Evolutionary conservation across 2,113 vertebrate species (phyloP).

Genomic region (Epinephelus cyanopodus): DNA sequence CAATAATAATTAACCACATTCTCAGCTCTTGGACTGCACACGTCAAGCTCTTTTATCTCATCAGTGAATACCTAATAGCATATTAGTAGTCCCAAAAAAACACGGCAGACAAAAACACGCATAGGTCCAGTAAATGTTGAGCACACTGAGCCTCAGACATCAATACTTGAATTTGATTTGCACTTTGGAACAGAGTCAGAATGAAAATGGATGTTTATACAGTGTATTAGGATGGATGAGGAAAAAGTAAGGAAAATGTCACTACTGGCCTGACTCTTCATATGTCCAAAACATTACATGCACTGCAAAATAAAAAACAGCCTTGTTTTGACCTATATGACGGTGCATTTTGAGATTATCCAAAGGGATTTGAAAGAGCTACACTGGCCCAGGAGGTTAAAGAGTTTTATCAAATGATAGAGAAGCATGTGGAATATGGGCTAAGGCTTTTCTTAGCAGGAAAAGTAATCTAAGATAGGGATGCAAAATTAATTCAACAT

Average conservation of each 20-base stretch:
- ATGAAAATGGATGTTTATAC: constrained; percentile 49
- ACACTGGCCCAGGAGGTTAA: not conserved
- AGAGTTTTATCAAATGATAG: not conserved
- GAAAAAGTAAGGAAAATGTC: constrained; percentile 26
- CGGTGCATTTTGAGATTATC: constrained; percentile 32
- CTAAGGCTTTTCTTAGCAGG: not conserved
- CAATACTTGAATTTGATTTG: constrained; percentile 62
- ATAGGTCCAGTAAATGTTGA: constrained; percentile 45
- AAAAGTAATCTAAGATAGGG: not conserved
- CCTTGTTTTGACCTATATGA: constrained; percentile 22
- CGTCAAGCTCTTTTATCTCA: constrained; percentile 53
- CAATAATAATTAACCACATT: constrained; percentile 73
- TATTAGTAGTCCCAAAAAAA: constrained; percentile 44
- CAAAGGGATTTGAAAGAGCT: constrained; percentile 15
- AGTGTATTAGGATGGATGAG: constrained; percentile 29
- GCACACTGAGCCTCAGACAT: constrained; percentile 40
- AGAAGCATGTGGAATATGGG: not conserved
- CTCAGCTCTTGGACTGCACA: constrained; percentile 41
- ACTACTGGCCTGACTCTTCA: constrained; percentile 17
- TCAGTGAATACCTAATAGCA: constrained; percentile 56
- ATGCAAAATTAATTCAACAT: not conserved
- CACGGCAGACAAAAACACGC: constrained; percentile 25
- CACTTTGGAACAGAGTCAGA: constrained; percentile 53
- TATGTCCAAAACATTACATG: constrained; percentile 35
- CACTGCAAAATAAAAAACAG: constrained; percentile 14